Evolutionary conservation across 2,113 vertebrate species (phyloP).

Genomic region (Seriola quinqueradiata): DNA sequence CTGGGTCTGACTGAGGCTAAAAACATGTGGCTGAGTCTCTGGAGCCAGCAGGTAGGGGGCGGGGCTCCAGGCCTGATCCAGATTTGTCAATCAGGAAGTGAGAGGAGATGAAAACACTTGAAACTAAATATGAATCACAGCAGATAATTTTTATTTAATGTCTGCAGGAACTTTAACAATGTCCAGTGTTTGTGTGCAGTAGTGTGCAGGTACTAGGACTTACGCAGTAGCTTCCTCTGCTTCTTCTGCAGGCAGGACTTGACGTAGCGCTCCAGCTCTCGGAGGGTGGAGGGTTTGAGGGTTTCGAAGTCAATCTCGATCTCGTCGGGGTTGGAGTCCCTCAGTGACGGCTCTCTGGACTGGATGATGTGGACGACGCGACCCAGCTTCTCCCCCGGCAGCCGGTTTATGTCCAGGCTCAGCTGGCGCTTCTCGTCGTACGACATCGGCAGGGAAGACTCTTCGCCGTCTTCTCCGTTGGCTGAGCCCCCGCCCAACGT

Average conservation of each 20-base stretch:
- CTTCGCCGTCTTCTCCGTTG: conserved; percentile 92
- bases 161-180: no score
- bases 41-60: no score
- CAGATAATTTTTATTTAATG: no score
- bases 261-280: conserved; percentile 98
- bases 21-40: no score
- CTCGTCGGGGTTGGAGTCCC: conserved; percentile 98
- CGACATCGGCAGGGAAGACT: conserved; percentile 95
- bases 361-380: conserved; percentile 99
- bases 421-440: conserved; percentile 98
- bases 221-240: conserved; percentile 94
- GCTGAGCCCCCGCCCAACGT: conserved; percentile 72
- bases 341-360: conserved; percentile 94
- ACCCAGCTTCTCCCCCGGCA: conserved; percentile 96
- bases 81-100: no score
- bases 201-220: conserved; percentile 53
- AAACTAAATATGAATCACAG: no score
- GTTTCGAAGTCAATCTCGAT: conserved; percentile 99
- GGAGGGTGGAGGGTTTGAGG: conserved; percentile 95
- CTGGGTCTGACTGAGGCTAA: no score
- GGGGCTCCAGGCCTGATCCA: no score
- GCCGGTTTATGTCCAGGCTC: conserved; percentile 96
- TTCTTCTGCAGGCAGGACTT: conserved; percentile 99
- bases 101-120: no score
- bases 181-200: no score